These are phyloP conservation scores for Tanypteryx hageni DNA, from an alignment of 2,888 invertebrate genomes.

Conservation along the genomic window DNA sequence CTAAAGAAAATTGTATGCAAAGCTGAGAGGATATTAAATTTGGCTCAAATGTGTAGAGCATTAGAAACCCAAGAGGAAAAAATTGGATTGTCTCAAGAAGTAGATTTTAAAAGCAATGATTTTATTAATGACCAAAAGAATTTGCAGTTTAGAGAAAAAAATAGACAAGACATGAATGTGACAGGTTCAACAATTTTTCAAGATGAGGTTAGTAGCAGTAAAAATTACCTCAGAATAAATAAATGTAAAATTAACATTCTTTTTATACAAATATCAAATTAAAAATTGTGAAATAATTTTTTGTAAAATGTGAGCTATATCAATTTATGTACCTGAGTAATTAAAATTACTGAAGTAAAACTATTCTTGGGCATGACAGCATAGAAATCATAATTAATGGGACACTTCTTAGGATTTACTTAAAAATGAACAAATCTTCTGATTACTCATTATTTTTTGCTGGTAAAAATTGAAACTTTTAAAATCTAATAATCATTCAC, in stretches of 20 bases:
- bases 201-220: slow-evolving; percentile 3
- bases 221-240: neutral
- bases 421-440: neutral
- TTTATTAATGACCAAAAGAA: too few species aligned
- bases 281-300: neutral
- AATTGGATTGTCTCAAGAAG: neutral
- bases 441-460: neutral
- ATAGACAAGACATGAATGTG: neutral
- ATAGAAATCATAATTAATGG: neutral
- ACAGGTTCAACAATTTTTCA: neutral
- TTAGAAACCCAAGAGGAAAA: slow-evolving; percentile 44
- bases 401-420: neutral
- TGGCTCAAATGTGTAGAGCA: slow-evolving; percentile 43
- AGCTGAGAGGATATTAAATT: slow-evolving; percentile 19
- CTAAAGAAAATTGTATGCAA: neutral
- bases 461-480: neutral
- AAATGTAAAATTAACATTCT: neutral
- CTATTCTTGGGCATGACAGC: neutral
- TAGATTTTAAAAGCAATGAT: neutral
- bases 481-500: too few species aligned
- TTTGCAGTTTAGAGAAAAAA: neutral
- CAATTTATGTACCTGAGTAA: neutral
- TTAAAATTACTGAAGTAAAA: neutral
- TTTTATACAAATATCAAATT: too few species aligned
- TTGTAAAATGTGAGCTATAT: neutral